phyloP scores from a whole-genome alignment of 2,113 vertebrate species.

The Salvelinus namaycush region DNA sequence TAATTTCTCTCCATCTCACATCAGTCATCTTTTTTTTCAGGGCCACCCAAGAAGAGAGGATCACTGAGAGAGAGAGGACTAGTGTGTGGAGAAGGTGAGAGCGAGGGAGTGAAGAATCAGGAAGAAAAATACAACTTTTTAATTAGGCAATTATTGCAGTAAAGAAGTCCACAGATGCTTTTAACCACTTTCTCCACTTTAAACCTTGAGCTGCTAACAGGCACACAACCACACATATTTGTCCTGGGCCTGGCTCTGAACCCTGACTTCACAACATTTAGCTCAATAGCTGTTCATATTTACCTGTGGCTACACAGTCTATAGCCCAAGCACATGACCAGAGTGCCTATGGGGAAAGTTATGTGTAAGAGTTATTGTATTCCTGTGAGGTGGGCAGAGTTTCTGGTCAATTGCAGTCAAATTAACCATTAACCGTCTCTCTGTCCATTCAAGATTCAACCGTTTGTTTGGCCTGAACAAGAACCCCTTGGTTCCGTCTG shows the following conservation, averaged over 20 bases:
- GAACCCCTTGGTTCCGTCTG: slow-evolving; percentile 58
- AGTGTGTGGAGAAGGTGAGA: slow-evolving; percentile 74
- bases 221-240: not conserved
- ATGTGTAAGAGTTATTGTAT: too few relatives aligned
- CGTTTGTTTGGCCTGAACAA: slow-evolving; percentile 72
- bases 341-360: not conserved
- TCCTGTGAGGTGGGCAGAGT: not conserved
- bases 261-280: not conserved
- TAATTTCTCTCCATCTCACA: not conserved
- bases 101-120: not conserved
- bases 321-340: not conserved
- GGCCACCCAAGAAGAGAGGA: slow-evolving; percentile 63
- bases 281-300: not conserved
- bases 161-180: not conserved
- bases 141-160: not conserved
- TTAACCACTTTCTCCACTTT: too few relatives aligned
- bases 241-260: not conserved
- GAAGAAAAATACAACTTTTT: not conserved
- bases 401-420: not conserved
- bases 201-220: not conserved
- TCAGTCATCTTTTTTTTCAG: slow-evolving; percentile 42
- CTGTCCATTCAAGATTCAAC: slow-evolving; percentile 68
- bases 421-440: not conserved
- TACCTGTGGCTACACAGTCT: not conserved
- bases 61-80: slow-evolving; percentile 58